Percentiles rank a stretch among this genome's conserved stretches.
phyloP scores from a whole-genome alignment of 2,113 vertebrate genomes.

The Cichladusa arquata region DNA sequence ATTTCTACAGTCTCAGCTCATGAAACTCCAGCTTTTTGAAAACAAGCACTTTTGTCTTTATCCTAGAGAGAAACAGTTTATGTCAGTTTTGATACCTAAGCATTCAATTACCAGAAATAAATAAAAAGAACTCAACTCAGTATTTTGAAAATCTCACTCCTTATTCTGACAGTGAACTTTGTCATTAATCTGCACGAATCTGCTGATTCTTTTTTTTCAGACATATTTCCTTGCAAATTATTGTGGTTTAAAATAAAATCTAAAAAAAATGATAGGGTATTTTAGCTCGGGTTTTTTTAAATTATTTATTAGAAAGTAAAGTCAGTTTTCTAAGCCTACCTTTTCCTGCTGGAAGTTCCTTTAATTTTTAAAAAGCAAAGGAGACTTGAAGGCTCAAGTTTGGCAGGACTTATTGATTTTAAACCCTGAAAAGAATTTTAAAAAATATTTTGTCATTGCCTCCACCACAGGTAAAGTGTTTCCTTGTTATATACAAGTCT shows the following conservation, averaged over 20 bases:
- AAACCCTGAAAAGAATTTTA: background rate
- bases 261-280: background rate
- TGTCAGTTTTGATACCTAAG: background rate
- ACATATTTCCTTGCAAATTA: background rate
- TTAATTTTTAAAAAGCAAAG: conserved; percentile 41
- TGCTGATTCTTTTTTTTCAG: background rate
- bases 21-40: background rate
- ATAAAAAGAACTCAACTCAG: background rate
- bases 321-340: background rate
- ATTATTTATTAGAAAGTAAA: conserved; percentile 15
- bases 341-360: background rate
- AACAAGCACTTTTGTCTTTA: background rate
- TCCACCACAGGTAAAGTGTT: background rate
- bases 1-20: background rate
- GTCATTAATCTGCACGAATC: background rate
- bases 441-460: background rate
- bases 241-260: background rate
- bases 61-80: background rate
- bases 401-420: background rate
- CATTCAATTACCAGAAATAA: background rate
- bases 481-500: background rate
- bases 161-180: background rate
- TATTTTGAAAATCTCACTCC: background rate
- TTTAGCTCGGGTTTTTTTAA: background rate
- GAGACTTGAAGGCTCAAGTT: background rate